Conservation (phyloP, 2,797 vertebrate species). For the Nannoperca obscura region DNA sequence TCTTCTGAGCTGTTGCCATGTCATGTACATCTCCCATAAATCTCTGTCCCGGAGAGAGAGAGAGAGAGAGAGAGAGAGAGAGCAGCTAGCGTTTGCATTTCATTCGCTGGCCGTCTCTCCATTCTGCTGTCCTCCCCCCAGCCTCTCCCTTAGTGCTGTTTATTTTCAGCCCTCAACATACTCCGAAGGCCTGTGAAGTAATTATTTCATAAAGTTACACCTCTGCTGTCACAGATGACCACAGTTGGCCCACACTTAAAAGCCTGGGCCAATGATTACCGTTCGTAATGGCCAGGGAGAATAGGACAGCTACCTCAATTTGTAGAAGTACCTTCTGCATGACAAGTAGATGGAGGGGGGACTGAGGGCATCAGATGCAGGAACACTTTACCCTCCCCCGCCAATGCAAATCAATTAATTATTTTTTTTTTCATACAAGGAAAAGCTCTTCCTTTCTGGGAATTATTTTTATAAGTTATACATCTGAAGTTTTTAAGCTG, state of each 20-base stretch:
- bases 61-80: slow-evolving; percentile 34
- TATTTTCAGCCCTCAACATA: slow-evolving; percentile 82
- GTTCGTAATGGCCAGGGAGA: slow-evolving; percentile 68
- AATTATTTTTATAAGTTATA: slow-evolving; percentile 38
- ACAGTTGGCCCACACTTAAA: slow-evolving; percentile 79
- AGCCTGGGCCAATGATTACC: slow-evolving; percentile 72
- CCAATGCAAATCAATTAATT: slow-evolving; percentile 51
- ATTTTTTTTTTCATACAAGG: slow-evolving; percentile 34
- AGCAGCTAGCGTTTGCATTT: slow-evolving; percentile 75
- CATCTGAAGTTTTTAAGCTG: slow-evolving; percentile 16
- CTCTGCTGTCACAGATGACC: slow-evolving; percentile 72
- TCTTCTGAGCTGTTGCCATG: slow-evolving; percentile 84
- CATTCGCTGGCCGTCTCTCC: slow-evolving; percentile 62
- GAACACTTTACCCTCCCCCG: slow-evolving; percentile 36
- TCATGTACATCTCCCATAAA: slow-evolving; percentile 88
- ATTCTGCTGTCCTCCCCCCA: slow-evolving; percentile 23
- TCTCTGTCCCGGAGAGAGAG: slow-evolving; percentile 72
- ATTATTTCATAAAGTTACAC: slow-evolving; percentile 86
- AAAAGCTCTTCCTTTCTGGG: background rate
- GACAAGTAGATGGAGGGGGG: slow-evolving; percentile 48
- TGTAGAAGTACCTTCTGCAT: slow-evolving; percentile 60
- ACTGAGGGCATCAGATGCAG: slow-evolving; percentile 31
- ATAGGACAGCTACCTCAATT: slow-evolving; percentile 57
- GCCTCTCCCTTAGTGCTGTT: slow-evolving; percentile 69
- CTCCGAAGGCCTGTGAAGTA: slow-evolving; percentile 78